Evolutionary conservation across 2,113 vertebrate species (phyloP), one percentile per base, ranked within the genome.

Genomic region (Anoplopoma fimbria): DNA sequence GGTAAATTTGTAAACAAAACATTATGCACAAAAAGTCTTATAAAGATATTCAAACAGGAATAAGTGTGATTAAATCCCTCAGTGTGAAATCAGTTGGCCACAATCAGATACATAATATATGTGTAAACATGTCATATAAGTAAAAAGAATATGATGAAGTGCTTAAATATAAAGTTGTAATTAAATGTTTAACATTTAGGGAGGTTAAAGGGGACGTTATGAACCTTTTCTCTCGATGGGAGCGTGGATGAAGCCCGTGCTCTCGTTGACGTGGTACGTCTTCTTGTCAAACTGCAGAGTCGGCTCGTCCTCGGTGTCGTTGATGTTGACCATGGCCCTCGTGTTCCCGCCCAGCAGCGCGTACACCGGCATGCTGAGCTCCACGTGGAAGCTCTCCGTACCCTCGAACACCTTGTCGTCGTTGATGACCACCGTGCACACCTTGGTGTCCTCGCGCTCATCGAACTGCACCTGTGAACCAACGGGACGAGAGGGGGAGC

Each of bases 351-450:
- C 98, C 85, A 99, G 95, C 63, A 99, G 94, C 4, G 98, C 97
- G 0, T 99, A 99, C 2, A 96, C 98, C 0, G 98, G 97, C 96
- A 97, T 96, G 93, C 97, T 98, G 75, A 99, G 96, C 93, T 99
- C 97, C 91, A 99, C 96, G 0, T 91, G 75, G 78, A 99, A 99
- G 75, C 94, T 97, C 93, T 99, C 98, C 0, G 58, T 4, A 0
- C 95, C 95, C 91, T 99, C 98, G 3, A 99, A 99, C 76, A 98
- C 81, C 0, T 89, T 61, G 23, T 99, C 98, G 0, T 99, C 97
- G 0, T 97, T 97, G 70, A 99, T 95, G 75, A 95, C 0, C 0
- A 99, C 92, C 87, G 96, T 97, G 93, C 98, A 99, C 73, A 97
- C 94, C 87, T 99, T 99, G 68, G 95, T 95, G 89, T 98, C 97